Evolutionary conservation across 2,888 invertebrate species (phyloP).

Genomic region (Monoplex corrugatus): DNA sequence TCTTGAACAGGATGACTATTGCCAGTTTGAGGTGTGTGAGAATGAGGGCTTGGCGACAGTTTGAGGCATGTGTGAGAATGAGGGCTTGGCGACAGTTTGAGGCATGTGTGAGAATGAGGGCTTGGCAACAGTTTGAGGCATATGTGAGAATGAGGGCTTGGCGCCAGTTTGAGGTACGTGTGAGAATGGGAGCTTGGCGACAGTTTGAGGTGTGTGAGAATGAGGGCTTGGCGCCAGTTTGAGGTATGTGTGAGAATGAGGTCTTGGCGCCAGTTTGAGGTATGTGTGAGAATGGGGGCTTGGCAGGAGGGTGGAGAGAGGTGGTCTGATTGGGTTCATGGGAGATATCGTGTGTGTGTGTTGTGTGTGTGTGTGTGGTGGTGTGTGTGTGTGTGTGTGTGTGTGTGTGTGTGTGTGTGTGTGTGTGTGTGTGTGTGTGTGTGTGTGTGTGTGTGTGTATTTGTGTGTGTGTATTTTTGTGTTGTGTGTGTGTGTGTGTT

Average conservation of each 20-base stretch:
- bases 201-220: neutral
- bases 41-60: too few relatives aligned
- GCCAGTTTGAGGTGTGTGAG: conserved; percentile 54
- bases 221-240: neutral
- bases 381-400: neutral
- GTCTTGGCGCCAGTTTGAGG: too few relatives aligned
- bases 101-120: neutral
- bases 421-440: neutral
- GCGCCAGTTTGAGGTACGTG: neutral
- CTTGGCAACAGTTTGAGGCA: neutral
- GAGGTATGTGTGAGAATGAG: neutral
- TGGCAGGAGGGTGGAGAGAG: neutral
- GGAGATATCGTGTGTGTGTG: too few relatives aligned
- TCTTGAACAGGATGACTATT: conserved; percentile 58
- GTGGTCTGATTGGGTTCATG: neutral
- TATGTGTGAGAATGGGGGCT: neutral
- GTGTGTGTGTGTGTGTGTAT: neutral
- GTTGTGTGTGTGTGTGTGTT: neutral
- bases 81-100: neutral
- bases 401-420: neutral
- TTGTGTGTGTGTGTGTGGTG: too few relatives aligned
- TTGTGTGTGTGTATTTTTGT: neutral
- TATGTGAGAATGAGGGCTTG: neutral
- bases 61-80: neutral
- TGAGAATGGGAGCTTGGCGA: neutral